Evolutionary conservation across 2,888 invertebrate species (phyloP).

Genomic region (Eudemis profundana): DNA sequence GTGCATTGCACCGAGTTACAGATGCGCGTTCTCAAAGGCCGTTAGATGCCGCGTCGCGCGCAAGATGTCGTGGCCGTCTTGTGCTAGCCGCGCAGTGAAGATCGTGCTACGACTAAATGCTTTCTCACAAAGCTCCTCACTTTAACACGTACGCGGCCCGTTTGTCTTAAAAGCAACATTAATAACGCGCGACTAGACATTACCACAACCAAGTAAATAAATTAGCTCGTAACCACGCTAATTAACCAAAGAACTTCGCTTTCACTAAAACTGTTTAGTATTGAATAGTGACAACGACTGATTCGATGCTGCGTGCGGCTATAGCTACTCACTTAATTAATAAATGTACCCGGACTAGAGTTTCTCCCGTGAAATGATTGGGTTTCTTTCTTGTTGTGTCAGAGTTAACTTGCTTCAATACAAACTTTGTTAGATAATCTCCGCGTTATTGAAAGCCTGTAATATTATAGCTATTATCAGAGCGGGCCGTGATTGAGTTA

Average conservation of each 20-base stretch:
- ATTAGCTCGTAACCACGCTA: constrained; percentile 72
- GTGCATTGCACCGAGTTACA: no score
- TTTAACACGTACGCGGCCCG: constrained; percentile 46
- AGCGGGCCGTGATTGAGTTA: constrained; percentile 31
- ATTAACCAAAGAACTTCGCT: constrained; percentile 69
- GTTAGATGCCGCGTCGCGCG: no score
- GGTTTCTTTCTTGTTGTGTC: constrained; percentile 48
- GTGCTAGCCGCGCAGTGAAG: no score
- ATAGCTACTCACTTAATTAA: constrained; percentile 58
- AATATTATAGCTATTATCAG: constrained; percentile 37
- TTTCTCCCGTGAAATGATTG: constrained; percentile 58
- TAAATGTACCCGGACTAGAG: constrained; percentile 58
- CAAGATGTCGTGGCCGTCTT: no score
- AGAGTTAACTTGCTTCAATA: constrained; percentile 45
- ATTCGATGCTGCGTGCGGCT: constrained; percentile 59
- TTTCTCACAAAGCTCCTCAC: constrained; percentile 25
- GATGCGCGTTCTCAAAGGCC: no score
- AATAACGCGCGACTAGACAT: constrained; percentile 69
- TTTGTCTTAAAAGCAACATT: constrained; percentile 70
- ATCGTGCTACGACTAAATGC: not conserved
- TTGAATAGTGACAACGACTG: constrained; percentile 57
- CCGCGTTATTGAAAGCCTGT: constrained; percentile 39
- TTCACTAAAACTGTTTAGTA: constrained; percentile 60
- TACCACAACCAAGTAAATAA: constrained; percentile 74
- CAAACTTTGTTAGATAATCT: constrained; percentile 46